phyloP scores from a whole-genome alignment of 2,797 vertebrate species.

The Acanthurus tractus region DNA sequence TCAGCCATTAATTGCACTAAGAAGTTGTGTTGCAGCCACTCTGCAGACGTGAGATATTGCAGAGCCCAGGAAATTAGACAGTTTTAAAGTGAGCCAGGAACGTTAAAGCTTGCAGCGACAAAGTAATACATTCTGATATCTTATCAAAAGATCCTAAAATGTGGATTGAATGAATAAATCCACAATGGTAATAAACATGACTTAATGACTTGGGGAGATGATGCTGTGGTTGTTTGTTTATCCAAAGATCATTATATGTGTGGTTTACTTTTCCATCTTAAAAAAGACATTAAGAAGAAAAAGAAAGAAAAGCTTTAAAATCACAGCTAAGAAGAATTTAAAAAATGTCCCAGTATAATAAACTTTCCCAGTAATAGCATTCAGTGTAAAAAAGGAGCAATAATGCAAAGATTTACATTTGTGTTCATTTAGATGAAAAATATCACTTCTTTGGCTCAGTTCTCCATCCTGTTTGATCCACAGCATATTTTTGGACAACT shows the following conservation, averaged over 20 bases:
- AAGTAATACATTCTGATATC: conserved; percentile 17
- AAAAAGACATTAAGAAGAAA: no score
- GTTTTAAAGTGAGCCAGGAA: conserved; percentile 10
- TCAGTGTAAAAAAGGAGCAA: no score
- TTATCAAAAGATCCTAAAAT: conserved; percentile 26
- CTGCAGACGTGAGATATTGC: conserved; percentile 43
- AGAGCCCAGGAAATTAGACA: conserved; percentile 28
- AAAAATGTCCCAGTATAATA: not conserved
- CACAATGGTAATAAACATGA: not conserved
- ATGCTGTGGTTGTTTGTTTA: conserved; percentile 2
- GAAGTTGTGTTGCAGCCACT: conserved; percentile 30
- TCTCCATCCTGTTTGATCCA: no score
- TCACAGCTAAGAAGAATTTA: no score
- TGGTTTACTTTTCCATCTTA: no score
- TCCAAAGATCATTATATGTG: no score
- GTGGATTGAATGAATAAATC: conserved; percentile 4
- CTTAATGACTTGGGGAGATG: not conserved
- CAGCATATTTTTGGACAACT: no score
- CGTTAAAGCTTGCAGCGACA: conserved; percentile 21
- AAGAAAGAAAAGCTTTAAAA: not conserved
- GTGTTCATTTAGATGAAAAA: no score
- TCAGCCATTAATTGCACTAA: conserved; percentile 57
- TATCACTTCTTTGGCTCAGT: no score
- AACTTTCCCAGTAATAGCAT: no score
- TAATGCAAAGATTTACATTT: no score